Base-by-base conservation (phyloP, 92 coral and sea anemone species). In the Actinernus sp. region DNA sequence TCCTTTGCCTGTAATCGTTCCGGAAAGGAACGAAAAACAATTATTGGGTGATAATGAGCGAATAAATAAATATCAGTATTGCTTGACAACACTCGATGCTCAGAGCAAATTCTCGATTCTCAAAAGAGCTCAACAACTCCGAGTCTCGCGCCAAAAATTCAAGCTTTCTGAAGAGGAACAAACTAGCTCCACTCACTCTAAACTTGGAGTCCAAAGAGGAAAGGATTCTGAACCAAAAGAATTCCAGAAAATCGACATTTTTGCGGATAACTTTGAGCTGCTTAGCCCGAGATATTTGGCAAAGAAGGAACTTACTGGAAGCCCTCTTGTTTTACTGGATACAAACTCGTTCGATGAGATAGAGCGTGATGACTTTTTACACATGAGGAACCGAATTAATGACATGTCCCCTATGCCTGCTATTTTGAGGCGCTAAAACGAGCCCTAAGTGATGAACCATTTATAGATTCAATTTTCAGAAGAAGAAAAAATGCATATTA, bases 81-180 rank as follows among this genome's bases (percentile, higher is more conserved):
- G 77, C 14, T 25, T 83, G 9, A 87, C 90, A 0, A 38, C 53
- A 10, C 68, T 88, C 20, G 87, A 78, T 52, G 55, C 79, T 3
- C 23, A 51, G 8, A 88, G 90, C 63, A 88, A 83, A 63, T 88
- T 88, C 26, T 47, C 52, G 7, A 83, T 88, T n/a, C 47, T 88
- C 45, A 71, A 57, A 51, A 72, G 71, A 59, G 77, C 83, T 44
- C 50, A 44, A 32, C 73, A 81, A 24, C 66, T 88, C 26, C 34
- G 90, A 36, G 58, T 43, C 29, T 49, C 48, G 14, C 90, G 84
- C 14, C 29, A 30, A 11, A 41, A 36, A 16, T 31, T 12, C 32
- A 46, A 43, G 17, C 22, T 27, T 7, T 32, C 39, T 22, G 54
- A 60, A 23, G 29, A 24, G 2, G 34, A 53, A 48, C 55, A 41